Base-by-base conservation (phyloP, 2,888 invertebrate species). In the Chromoteleia sp. region DNA sequence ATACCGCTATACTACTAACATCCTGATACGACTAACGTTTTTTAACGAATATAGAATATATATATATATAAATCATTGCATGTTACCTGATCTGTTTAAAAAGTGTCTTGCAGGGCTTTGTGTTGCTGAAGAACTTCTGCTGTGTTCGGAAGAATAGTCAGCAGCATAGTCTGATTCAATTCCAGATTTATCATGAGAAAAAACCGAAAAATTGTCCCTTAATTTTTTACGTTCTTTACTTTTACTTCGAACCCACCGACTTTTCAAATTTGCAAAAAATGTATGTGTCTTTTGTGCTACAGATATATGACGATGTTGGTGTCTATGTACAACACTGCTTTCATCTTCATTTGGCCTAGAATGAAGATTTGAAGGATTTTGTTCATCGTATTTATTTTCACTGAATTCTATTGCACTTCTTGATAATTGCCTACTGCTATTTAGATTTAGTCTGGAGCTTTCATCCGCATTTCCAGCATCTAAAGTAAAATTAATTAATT, bases 211-310 rank as follows among this genome's bases (percentile, higher is more conserved):
- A 70, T 93, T 93, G 81, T 93, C 92, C 36, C 94, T 94, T 2
- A 94, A 93, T 86, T 94, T 94, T 88, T 94, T 94, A 82, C 96
- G 93, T 89, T 96, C 96, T 88, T 95, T 94, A 87, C 95, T 95
- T 63, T 94, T 93, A 83, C 96, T 95, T 54, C 96, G 94, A 84
- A 94, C 94, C 96, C 96, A 97, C 58, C 96, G 96, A 88, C 94
- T 96, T 95, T 96, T 96, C 63, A 97, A 92, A 86, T 96, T 96
- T 83, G 95, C 95, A 90, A 97, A 96, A 92, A 97, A 97, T 84
- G 96, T 96, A 88, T 96, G 96, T 0, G 97, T 96, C 87, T 95
- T 94, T 90, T 96, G 96, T 61, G 96, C 95, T 54, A 96, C 96
- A 39, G 95, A 95, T 15, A 95, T 93, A 76, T 95, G 95, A 0